Base-by-base conservation (phyloP, 1,140 invertebrate genomes). In the Holotrichia oblita region DNA sequence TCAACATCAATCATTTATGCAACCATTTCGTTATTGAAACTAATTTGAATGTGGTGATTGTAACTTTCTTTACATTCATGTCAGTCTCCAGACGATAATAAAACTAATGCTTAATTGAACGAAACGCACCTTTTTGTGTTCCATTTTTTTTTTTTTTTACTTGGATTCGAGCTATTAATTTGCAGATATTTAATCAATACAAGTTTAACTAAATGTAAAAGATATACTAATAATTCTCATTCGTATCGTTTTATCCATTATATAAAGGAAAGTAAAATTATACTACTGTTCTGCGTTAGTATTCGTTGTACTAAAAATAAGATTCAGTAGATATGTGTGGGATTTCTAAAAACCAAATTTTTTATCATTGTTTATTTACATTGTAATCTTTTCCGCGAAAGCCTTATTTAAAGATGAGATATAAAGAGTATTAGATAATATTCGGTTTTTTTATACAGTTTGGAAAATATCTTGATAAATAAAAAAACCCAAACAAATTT, bases 21-120 rank as follows among this genome's bases (percentile, higher is more conserved):
- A 27, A 69, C 61, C 22, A 69, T 10, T 27, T 27, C 22, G 27
- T 9, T 22, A 22, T 34, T 27, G 61, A 69, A 69, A 69, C 61
- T 55, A 22, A 69, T 69, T 69, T 69, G 61, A 34, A 69, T 69
- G 61, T 34, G 61, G 61, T 34, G 61, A 69, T 69, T 69, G 61
- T 69, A 69, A 69, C 61, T 69, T 69, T 69, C 61, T 69, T 69
- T 34, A 27, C 9, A 34, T 69, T 69, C 61, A 27, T 34, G 61
- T 69, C 27, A 27, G 27, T 17, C 0, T 69, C 20, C 22, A 17
- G 44, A 48, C 44, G n/a, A 17, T 55, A 69, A 27, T 27, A 22
- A 22, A 69, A 22, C 61, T 27, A 69, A 22, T 69, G 27, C 9
- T 64, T 27, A 12, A 69, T 27, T 9, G 20, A 27, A 27, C 61